Base-by-base conservation (phyloP, 2,113 vertebrate species). In the Picathartes gymnocephalus region DNA sequence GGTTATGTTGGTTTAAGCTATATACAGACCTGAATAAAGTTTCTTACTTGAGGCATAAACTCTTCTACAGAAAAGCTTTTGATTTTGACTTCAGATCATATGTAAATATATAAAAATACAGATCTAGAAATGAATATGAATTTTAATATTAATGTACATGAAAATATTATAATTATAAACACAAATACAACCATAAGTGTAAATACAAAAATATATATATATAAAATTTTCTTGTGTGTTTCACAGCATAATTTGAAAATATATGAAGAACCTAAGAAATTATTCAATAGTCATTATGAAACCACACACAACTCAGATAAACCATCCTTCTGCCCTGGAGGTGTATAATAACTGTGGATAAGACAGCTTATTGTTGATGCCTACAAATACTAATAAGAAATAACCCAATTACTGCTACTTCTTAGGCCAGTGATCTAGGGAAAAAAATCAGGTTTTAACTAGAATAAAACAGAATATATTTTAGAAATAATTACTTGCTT, bases 401-500 rank as follows among this genome's bases (percentile, higher is more conserved):
- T 81, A 92, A 94, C 27, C 17, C 69, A 87, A 91, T 90, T 94
- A 57, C 40, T 81, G 45, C 37, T 86, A 60, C 51, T 87, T 95
- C 53, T 90, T 76, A 79, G 35, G 62, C 39, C 33, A 79, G 39
- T 78, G 20, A 90, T 10, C 13, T 82, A 45, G 50, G 42, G 23
- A 30, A 79, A 64, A 81, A 80, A 90, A 61, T 13, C n/a, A 85
- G 62, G 16, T 86, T 96, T 96, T 71, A 92, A 58, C 27, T 45
- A 76, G 64, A 93, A 81, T 79, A 89, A 91, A 95, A 70, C 9
- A 83, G 21, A 89, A 96, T 87, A 88, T 6, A 60, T 90, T 92
- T 89, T 79, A 93, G 80, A 89, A 94, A 86, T 33, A 88, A 79
- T 95, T 83, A 81, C 39, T 91, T 93, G 58, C 20, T 80, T 97